Evolutionary conservation across 37 sponge, comb jelly and placozoan species (phyloP).

Genomic region (Chondrosia reniformis): DNA sequence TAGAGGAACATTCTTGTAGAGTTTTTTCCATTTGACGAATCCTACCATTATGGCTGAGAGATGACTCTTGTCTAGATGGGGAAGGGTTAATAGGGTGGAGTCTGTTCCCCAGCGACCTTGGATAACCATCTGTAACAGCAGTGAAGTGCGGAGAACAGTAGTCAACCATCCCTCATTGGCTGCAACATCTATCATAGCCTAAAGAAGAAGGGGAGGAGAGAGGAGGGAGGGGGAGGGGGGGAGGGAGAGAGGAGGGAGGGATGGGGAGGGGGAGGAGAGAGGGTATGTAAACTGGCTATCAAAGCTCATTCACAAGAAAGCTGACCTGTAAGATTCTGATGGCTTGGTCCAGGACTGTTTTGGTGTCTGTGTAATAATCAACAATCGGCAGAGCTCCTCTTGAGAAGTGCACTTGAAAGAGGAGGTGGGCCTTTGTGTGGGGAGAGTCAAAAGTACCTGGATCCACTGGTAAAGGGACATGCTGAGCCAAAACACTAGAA

Average conservation of each 20-base stretch:
- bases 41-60: constrained; percentile 14
- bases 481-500: constrained; percentile 37
- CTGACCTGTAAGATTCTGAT: constrained; percentile 91
- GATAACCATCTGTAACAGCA: constrained; percentile 89
- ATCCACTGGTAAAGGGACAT: constrained; percentile 68
- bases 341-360: constrained; percentile 94
- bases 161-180: constrained; percentile 91
- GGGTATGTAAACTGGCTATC: no score
- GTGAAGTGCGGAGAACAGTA: constrained; percentile 58
- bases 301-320: no score
- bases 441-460: constrained; percentile 77
- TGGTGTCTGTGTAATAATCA: constrained; percentile 96
- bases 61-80: constrained; percentile 57
- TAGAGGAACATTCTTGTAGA: neutral
- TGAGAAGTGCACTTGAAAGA: constrained; percentile 93
- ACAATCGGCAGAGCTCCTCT: constrained; percentile 76
- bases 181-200: constrained; percentile 91
- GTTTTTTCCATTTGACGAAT: neutral
- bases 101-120: constrained; percentile 86
- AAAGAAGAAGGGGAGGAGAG: neutral
- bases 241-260: no score
- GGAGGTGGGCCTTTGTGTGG: constrained; percentile 91
- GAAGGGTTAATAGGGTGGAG: constrained; percentile 78
- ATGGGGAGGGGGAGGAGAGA: no score
- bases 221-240: neutral